Percentiles rank a stretch among this genome's conserved stretches.
Conservation (phyloP, 2,888 invertebrate species). For the Temnothorax rugatulus region DNA sequence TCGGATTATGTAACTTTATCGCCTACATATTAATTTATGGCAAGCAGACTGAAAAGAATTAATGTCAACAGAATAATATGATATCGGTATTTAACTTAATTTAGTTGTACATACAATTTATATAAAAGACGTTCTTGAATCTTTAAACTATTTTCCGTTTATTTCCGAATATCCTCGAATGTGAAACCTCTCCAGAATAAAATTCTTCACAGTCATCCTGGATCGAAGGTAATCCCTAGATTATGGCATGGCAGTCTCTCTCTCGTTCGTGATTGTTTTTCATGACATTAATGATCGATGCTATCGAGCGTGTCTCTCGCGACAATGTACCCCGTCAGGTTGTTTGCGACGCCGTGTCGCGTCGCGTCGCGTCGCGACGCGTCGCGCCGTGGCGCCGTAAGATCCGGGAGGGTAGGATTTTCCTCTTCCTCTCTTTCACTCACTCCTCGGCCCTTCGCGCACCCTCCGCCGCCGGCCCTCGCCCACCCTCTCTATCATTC, state of each 20-base stretch:
- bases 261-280: constrained; percentile 68
- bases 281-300: constrained; percentile 75
- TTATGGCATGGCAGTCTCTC: background rate
- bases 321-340: constrained; percentile 67
- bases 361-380: constrained; percentile 18
- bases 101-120: too few species aligned
- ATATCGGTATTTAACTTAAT: background rate
- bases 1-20: background rate
- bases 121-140: too few species aligned
- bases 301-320: constrained; percentile 65
- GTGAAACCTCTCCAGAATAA: background rate
- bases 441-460: constrained; percentile 32
- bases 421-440: constrained; percentile 48
- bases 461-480: constrained; percentile 2
- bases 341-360: constrained; percentile 73
- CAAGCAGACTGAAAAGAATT: background rate
- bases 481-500: constrained; percentile 69
- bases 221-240: background rate
- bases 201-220: background rate
- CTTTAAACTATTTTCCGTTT: background rate
- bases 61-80: background rate
- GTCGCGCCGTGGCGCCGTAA: constrained; percentile 74
- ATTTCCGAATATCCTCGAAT: background rate
- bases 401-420: constrained; percentile 70
- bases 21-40: background rate